Percentiles rank a stretch among this genome's conserved stretches.
Conservation (phyloP, 2,888 invertebrate species). For the Pollenia amentaria region DNA sequence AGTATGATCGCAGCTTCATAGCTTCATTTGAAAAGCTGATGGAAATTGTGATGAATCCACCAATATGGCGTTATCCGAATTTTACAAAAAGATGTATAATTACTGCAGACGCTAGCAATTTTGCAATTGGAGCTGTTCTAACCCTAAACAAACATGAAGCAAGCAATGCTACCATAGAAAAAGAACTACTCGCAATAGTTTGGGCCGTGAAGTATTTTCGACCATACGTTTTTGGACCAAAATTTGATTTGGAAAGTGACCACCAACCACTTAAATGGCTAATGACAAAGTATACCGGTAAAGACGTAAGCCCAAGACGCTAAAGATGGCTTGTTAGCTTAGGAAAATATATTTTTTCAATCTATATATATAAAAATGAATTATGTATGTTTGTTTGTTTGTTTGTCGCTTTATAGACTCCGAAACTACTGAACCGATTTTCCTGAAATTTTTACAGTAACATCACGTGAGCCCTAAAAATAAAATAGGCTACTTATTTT, state of each 20-base stretch:
- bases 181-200: background rate
- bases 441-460: too few relatives aligned
- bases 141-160: constrained; percentile 21
- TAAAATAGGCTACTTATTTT: too few relatives aligned
- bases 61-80: background rate
- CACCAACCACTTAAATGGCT: constrained; percentile 39
- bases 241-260: background rate
- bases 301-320: constrained; percentile 24
- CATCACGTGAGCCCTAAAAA: too few relatives aligned
- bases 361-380: too few relatives aligned
- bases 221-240: constrained; percentile 7
- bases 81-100: background rate
- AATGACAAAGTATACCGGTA: constrained; percentile 12
- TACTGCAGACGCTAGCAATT: background rate
- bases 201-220: constrained; percentile 1
- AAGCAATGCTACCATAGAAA: constrained; percentile 6
- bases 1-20: too few relatives aligned
- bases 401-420: too few relatives aligned
- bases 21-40: background rate
- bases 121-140: background rate
- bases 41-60: background rate
- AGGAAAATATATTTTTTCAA: constrained; percentile 28
- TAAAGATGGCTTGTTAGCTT: constrained; percentile 25
- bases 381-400: too few relatives aligned
- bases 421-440: too few relatives aligned